Evolutionary conservation across 2,797 vertebrate genomes (phyloP).

Genomic region (Nannoperca australis): DNA sequence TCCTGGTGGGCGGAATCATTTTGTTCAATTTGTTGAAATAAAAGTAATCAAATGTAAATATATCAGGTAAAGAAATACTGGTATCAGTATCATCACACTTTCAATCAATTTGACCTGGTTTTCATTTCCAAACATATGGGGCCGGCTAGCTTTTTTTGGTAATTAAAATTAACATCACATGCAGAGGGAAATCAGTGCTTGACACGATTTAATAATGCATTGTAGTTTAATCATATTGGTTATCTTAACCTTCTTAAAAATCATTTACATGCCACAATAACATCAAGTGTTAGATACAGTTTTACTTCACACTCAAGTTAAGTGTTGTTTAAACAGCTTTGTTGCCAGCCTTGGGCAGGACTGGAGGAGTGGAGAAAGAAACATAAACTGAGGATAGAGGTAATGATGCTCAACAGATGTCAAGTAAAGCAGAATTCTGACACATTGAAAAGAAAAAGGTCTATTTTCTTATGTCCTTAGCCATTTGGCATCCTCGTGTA

Average conservation of each 20-base stretch:
- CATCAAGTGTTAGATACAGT: neutral
- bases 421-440: slow-evolving; percentile 24
- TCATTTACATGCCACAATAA: neutral
- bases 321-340: neutral
- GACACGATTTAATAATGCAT: neutral
- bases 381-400: slow-evolving; percentile 10
- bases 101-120: neutral
- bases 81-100: neutral
- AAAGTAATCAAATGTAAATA: neutral
- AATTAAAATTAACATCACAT: neutral
- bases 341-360: neutral
- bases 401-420: slow-evolving; percentile 40
- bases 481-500: slow-evolving; percentile 44
- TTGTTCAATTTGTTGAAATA: neutral
- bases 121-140: neutral
- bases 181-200: neutral
- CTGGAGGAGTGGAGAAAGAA: neutral
- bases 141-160: neutral
- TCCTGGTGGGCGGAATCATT: neutral
- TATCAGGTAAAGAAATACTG: neutral
- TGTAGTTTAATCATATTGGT: neutral
- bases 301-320: neutral
- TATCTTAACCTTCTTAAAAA: neutral
- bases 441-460: neutral
- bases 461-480: slow-evolving; percentile 31